A percentile compares a stretch with the other conserved stretches of the same genome.
Conservation (phyloP, 2,888 invertebrate genomes). For the Stratiomys singularior region DNA sequence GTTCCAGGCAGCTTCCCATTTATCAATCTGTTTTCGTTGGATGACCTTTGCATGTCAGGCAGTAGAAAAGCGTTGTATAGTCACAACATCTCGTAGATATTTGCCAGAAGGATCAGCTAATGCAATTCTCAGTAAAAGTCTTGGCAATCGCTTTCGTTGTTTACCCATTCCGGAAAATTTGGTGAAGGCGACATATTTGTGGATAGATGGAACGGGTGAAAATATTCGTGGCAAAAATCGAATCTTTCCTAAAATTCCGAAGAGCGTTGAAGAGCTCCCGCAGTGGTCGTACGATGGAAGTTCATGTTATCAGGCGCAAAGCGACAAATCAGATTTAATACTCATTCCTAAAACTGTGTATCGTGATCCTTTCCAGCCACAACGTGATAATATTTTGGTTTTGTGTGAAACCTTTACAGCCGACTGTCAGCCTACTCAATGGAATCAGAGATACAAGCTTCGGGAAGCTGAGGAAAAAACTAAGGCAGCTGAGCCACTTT, state of each 20-base stretch:
- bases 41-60: no score
- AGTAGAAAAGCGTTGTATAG: no score
- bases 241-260: constrained; percentile 74
- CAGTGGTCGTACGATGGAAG: constrained; percentile 82
- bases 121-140: constrained; percentile 78
- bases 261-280: constrained; percentile 72
- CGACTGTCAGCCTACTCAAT: constrained; percentile 65
- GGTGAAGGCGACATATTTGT: constrained; percentile 75
- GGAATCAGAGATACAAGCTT: constrained; percentile 68
- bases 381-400: constrained; percentile 77
- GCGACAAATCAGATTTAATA: constrained; percentile 77
- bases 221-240: constrained; percentile 76
- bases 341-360: constrained; percentile 81
- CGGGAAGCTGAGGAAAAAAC: constrained; percentile 68
- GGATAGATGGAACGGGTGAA: constrained; percentile 82
- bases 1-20: no score
- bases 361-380: constrained; percentile 79
- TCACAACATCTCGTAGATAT: no score
- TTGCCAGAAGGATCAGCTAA: constrained; percentile 72
- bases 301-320: constrained; percentile 74
- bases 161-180: constrained; percentile 70
- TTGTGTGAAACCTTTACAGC: constrained; percentile 80
- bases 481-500: constrained; percentile 75
- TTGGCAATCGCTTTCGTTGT: constrained; percentile 76
- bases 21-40: no score